phyloP scores from a whole-genome alignment of 2,888 invertebrate species.

The Trachelus troglodyta region DNA sequence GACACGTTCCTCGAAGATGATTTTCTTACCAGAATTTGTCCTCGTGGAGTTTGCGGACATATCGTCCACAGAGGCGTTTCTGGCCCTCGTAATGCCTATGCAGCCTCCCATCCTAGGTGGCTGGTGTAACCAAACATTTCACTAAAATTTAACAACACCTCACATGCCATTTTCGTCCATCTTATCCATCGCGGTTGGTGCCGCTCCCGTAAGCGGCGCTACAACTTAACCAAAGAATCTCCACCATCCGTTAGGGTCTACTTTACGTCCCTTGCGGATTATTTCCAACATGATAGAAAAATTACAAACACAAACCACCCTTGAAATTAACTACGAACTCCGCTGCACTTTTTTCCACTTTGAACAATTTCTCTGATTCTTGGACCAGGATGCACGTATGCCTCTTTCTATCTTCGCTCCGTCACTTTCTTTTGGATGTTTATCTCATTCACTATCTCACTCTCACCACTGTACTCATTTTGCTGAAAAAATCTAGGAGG shows the following conservation, averaged over 20 bases:
- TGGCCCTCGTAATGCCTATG: constrained; percentile 85
- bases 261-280: too few relatives aligned
- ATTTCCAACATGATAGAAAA: too few relatives aligned
- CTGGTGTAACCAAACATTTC: constrained; percentile 68
- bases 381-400: too few relatives aligned
- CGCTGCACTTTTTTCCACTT: too few relatives aligned
- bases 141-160: constrained; percentile 63
- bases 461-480: neutral
- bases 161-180: constrained; percentile 63
- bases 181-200: constrained; percentile 30
- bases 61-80: constrained; percentile 84
- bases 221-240: too few relatives aligned
- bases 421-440: too few relatives aligned
- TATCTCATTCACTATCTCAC: too few relatives aligned
- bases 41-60: constrained; percentile 84
- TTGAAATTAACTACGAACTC: too few relatives aligned
- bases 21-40: constrained; percentile 79
- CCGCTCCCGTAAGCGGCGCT: constrained; percentile 36
- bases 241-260: too few relatives aligned
- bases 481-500: neutral
- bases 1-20: constrained; percentile 1
- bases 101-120: constrained; percentile 87
- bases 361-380: too few relatives aligned
- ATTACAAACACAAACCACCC: too few relatives aligned
- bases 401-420: too few relatives aligned